phyloP scores from a whole-genome alignment of 2,113 vertebrate species.

The Hydropotes inermis region DNA sequence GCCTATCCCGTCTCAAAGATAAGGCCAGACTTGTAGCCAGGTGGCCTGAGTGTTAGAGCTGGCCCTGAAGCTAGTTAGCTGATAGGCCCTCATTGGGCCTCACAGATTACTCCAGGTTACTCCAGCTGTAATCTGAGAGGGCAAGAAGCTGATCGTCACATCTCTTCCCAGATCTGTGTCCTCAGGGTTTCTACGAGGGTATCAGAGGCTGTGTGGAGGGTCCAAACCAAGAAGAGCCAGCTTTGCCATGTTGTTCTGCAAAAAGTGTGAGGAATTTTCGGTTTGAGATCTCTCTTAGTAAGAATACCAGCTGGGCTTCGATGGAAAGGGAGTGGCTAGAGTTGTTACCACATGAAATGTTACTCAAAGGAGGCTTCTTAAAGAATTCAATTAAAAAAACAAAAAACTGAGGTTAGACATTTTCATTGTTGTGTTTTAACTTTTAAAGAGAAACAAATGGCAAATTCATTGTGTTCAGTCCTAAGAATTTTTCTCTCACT shows the following conservation, averaged over 20 bases:
- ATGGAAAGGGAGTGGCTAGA: background rate
- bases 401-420: background rate
- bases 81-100: background rate
- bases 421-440: background rate
- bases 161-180: background rate
- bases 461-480: background rate
- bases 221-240: background rate
- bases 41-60: background rate
- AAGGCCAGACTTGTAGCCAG: background rate
- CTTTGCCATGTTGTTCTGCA: background rate
- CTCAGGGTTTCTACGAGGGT: background rate
- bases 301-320: background rate
- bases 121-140: background rate
- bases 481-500: background rate
- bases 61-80: fast-evolving
- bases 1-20: background rate
- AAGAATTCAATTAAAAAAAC: background rate
- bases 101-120: background rate
- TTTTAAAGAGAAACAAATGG: background rate
- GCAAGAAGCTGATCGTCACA: background rate
- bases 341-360: background rate
- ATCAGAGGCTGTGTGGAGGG: background rate
- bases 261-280: too few relatives aligned
- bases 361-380: background rate
- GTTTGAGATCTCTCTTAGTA: background rate